Evolutionary conservation across 2,888 invertebrate species (phyloP), one percentile per base, ranked within the genome.

Genomic region (Axea sp.): DNA sequence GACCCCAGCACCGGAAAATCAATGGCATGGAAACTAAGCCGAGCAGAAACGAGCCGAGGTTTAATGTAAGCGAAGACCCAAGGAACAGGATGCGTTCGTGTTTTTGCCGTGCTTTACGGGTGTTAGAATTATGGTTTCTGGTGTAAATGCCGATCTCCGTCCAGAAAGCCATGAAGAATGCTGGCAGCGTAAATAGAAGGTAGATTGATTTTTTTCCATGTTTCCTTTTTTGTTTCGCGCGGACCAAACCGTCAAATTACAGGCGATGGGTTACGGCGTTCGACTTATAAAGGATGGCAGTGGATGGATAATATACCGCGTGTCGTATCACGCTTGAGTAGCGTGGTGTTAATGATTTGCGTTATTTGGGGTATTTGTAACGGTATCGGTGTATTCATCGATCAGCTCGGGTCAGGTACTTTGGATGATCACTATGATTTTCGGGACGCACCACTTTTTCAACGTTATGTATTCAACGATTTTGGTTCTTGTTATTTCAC

Each of bases 11-110:
- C 73, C 73, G 73, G 76, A 72, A 55, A 80, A 83, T 83, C 85
- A 85, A 86, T 86, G 85, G 84, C 77, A 84, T 77, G 85, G 84
- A 84, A 84, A 82, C 79, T 76, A 78, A 81, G 79, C 80, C 76
- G 77, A 79, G 82, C 77, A 78, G 81, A 83, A 82, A 80, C 78
- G 77, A 76, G 64, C 76, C 68, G 80, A 74, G 79, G 81, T 83
- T 84, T 81, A 82, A 84, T 78, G 81, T 77, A 78, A 72, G 78
- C 71, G 72, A 60, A 19, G 65, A 64, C 55, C 55, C 39, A 33
- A 62, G 30, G 33, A 55, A 59, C 60, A 62, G 47, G 76, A 77
- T 71, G 65, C 64, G 68, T 17, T 47, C 49, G 43, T 64, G 73
- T 76, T 80, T 79, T 82, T 81, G 76, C 76, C 77, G 76, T 73